A percentile compares a stretch with the other conserved stretches of the same genome.
These are phyloP conservation scores for rabbit (Oryctolagus cuniculus) DNA, from an alignment of 2,113 vertebrate species.

Conservation along the genomic window DNA sequence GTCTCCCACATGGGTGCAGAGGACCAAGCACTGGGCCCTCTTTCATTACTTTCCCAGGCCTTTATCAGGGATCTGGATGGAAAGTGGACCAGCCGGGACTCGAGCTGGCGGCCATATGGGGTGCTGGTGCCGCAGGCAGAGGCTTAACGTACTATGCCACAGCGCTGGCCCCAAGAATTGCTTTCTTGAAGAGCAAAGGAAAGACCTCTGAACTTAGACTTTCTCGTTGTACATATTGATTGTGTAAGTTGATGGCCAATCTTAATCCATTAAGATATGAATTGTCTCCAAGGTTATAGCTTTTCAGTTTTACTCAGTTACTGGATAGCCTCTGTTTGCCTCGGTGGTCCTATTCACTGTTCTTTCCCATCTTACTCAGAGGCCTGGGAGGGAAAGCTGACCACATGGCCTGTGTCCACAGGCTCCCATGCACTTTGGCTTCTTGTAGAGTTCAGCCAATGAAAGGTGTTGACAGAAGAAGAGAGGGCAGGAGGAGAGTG, in stretches of 20 bases:
- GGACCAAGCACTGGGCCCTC: too few relatives aligned
- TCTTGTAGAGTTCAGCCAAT: neutral
- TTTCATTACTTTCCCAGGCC: too few relatives aligned
- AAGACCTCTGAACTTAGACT: constrained; percentile 13
- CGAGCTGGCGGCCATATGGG: too few relatives aligned
- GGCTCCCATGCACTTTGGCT: neutral
- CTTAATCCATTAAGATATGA: neutral
- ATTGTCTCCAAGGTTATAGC: constrained; percentile 26
- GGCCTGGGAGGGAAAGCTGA: neutral
- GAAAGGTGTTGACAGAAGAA: neutral
- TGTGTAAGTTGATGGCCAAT: neutral
- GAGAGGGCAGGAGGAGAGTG: neutral
- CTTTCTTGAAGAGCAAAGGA: neutral
- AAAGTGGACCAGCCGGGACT: too few relatives aligned
- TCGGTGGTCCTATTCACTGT: neutral
- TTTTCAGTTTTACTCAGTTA: neutral
- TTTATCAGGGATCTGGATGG: too few relatives aligned
- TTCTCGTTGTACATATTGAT: neutral
- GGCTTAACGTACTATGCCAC: too few relatives aligned
- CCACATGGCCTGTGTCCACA: neutral
- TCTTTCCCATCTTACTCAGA: constrained; percentile 27
- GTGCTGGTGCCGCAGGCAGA: too few relatives aligned
- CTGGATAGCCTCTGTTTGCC: neutral
- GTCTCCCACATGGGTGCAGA: too few relatives aligned
- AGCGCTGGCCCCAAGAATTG: too few relatives aligned